Evolutionary conservation across 2,797 vertebrate species (phyloP), one percentile per base, ranked within the genome.

Genomic region (Oryzias dopingdopingensis): DNA sequence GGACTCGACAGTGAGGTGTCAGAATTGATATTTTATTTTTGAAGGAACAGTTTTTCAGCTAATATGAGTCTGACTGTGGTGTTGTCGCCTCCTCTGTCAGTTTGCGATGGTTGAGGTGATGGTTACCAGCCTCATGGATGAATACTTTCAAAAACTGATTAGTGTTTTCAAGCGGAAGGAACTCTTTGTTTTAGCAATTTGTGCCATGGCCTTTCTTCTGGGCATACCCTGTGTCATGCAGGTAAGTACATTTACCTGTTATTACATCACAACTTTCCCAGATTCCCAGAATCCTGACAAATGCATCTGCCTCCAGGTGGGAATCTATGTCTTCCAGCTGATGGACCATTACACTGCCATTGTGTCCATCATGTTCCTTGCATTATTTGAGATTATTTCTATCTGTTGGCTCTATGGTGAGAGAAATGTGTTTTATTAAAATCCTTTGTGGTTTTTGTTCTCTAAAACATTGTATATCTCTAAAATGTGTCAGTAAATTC

Each of bases 21-120:
- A 37, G 1, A 10, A 37, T 37, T 3, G 10, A 37, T 10, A 12
- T 10, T 37, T 12, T 12, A 4, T 13, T 10, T 12, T 37, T 37
- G 16, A 18, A 4, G 10, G n/a, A 49, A 15, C 14, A 24, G 16
- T 22, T 15, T 13, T 0, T 3, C 4, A 43, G 4, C 18, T 16
- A 1, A 37, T 37, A 37, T 12, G 8, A 41, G 6, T 4, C 0
- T 12, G 15, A 52, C 6, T 44, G 12, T 16, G 4, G 3, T 1
- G 12, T 52, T 24, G 6, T 22, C 12, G 18, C 42, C 5, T 37
- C 12, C 20, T 20, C 6, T 23, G 13, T 4, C 74, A 93, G 92
- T 93, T 93, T 84, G 90, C 91, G 1, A 92, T 93, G 92, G 91
- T 91, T 51, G 92, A 93, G 56, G 92, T 93, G 61, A 83, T 92